Percentiles rank a stretch among this genome's conserved stretches.
phyloP scores from a whole-genome alignment of 2,888 invertebrate species.

The Tinea pellionella region DNA sequence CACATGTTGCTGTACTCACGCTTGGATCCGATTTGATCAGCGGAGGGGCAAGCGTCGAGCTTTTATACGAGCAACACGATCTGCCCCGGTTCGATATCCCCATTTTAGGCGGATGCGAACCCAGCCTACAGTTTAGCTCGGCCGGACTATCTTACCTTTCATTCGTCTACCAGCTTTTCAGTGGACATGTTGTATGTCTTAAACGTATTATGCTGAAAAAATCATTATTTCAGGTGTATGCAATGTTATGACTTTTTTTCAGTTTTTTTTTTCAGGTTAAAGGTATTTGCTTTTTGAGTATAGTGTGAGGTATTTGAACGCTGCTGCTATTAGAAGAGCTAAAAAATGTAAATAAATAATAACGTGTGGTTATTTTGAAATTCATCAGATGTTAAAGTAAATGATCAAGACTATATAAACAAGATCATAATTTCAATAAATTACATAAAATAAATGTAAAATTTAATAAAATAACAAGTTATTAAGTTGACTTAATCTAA shows the following conservation, averaged over 20 bases:
- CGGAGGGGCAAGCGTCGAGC: conserved; percentile 75
- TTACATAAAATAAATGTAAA: too few relatives aligned
- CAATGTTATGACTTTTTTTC: not conserved
- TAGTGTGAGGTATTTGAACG: too few relatives aligned
- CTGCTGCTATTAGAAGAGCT: too few relatives aligned
- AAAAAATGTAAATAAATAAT: too few relatives aligned
- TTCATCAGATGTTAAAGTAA: too few relatives aligned
- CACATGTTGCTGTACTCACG: conserved; percentile 79
- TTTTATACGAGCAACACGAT: conserved; percentile 88
- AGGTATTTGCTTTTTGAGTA: too few relatives aligned
- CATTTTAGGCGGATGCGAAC: conserved; percentile 67
- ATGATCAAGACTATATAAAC: too few relatives aligned
- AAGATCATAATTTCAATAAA: too few relatives aligned
- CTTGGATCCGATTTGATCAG: conserved; percentile 97
- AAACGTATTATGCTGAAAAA: not conserved
- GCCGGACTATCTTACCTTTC: conserved; percentile 58
- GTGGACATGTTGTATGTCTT: conserved; percentile 15
- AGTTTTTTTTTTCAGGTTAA: too few relatives aligned
- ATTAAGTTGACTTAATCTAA: too few relatives aligned
- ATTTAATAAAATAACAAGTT: too few relatives aligned
- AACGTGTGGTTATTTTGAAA: too few relatives aligned
- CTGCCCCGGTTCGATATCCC: conserved; percentile 64
- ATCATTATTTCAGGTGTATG: not conserved
- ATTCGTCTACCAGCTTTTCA: conserved; percentile 31
- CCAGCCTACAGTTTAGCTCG: conserved; percentile 27